phyloP scores from a whole-genome alignment of 2,888 invertebrate genomes.

The Agrochola circellaris region DNA sequence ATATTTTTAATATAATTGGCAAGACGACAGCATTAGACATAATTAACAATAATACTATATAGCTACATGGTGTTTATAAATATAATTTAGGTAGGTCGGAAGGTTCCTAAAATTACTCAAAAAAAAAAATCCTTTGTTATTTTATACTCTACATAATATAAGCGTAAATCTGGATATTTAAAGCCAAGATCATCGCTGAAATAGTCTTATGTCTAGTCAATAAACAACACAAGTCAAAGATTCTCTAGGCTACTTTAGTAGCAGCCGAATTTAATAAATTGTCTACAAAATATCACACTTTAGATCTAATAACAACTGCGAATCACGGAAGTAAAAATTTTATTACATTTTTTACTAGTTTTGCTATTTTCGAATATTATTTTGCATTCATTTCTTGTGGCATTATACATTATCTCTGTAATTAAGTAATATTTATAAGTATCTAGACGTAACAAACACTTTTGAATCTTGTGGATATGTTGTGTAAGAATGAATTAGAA shows the following conservation, averaged over 20 bases:
- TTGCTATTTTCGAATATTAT: not conserved
- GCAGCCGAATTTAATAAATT: not conserved
- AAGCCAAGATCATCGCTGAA: too few relatives aligned
- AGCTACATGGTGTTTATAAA: not conserved
- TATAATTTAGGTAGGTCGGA: not conserved
- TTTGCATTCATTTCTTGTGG: slow-evolving; percentile 2
- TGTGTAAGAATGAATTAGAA: not conserved
- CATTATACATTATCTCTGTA: not conserved
- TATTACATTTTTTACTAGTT: not conserved
- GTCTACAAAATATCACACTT: too few relatives aligned
- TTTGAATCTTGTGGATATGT: not conserved
- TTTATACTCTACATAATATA: too few relatives aligned
- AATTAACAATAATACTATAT: not conserved
- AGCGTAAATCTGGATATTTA: too few relatives aligned
- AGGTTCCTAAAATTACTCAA: too few relatives aligned
- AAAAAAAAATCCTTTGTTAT: too few relatives aligned
- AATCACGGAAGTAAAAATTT: not conserved
- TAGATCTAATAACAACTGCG: not conserved
- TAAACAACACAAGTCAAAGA: not conserved
- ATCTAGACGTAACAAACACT: not conserved
- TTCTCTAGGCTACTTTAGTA: not conserved
- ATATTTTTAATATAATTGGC: slow-evolving; percentile 9
- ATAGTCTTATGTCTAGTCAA: too few relatives aligned
- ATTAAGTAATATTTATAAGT: not conserved
- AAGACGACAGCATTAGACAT: not conserved